Conservation (phyloP, 2,888 invertebrate genomes). For the Apodemia mormo region DNA sequence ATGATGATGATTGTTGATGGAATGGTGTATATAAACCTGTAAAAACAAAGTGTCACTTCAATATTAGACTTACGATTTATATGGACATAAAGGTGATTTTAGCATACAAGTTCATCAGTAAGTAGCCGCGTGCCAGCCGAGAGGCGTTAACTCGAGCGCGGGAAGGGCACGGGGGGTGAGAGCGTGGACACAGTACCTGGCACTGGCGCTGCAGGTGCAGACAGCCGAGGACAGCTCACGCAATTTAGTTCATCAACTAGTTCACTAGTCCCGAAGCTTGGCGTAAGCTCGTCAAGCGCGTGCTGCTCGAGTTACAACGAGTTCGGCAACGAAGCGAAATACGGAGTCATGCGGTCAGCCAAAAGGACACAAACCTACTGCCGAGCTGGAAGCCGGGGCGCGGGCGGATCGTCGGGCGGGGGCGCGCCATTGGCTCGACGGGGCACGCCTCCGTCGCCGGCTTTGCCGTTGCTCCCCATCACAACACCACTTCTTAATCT, state of each 20-base stretch:
- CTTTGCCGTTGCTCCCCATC: constrained; percentile 46
- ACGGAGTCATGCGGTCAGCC: constrained; percentile 83
- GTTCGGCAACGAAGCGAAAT: constrained; percentile 80
- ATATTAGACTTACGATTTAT: constrained; percentile 31
- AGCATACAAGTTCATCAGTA: constrained; percentile 54
- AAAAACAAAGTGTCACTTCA: constrained; percentile 5
- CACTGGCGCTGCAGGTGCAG: constrained; percentile 59
- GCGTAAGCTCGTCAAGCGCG: constrained; percentile 75
- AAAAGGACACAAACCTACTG: constrained; percentile 83
- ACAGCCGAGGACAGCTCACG: constrained; percentile 53
- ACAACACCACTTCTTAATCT: constrained; percentile 47
- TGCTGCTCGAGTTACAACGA: constrained; percentile 69
- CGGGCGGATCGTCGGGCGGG: constrained; percentile 60
- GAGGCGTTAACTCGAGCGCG: constrained; percentile 46
- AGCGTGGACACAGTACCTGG: constrained; percentile 66
- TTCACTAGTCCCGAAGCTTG: constrained; percentile 64
- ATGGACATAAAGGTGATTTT: constrained; percentile 42
- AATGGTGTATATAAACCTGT: constrained; percentile 5
- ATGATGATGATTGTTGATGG: constrained; percentile 4
- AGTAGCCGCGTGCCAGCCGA: constrained; percentile 52
- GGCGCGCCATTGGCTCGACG: constrained; percentile 74
- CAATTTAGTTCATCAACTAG: constrained; percentile 54
- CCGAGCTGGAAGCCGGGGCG: constrained; percentile 69
- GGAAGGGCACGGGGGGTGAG: constrained; percentile 38
- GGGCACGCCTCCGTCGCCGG: constrained; percentile 68